A percentile compares a stretch with the other conserved stretches of the same genome.
Conservation (phyloP, 2,888 invertebrate genomes). For the Nebria salina region DNA sequence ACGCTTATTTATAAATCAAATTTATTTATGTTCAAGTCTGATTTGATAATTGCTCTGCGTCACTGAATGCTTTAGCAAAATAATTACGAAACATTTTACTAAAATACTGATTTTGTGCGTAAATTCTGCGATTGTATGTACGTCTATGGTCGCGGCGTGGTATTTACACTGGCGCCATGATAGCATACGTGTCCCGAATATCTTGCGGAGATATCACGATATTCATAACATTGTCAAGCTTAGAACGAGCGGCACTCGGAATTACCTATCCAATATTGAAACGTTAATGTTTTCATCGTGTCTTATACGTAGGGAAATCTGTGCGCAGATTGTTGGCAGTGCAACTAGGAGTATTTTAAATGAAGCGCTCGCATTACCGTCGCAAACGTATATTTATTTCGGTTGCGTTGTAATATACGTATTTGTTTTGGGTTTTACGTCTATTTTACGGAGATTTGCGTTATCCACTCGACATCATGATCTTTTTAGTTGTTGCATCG, state of each 20-base stretch:
- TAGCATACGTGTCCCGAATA: constrained; percentile 22
- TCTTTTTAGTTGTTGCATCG: not conserved
- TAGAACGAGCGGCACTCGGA: not conserved
- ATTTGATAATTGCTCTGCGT: too few species aligned
- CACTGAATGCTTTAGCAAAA: too few species aligned
- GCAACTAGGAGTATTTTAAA: constrained; percentile 31
- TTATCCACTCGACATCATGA: not conserved
- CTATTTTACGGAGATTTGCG: constrained; percentile 22
- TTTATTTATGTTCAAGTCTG: too few species aligned
- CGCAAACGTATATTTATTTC: constrained; percentile 32
- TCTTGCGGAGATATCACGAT: not conserved
- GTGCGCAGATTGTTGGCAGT: constrained; percentile 31
- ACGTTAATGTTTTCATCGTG: constrained; percentile 36
- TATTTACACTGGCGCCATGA: constrained; percentile 21
- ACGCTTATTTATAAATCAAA: too few species aligned
- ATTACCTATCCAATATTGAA: constrained; percentile 31
- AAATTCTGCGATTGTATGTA: not conserved
- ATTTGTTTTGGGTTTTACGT: constrained; percentile 39
- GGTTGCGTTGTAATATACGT: constrained; percentile 34
- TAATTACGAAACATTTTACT: too few species aligned
- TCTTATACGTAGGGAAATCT: constrained; percentile 11
- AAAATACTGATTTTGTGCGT: too few species aligned
- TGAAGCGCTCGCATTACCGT: constrained; percentile 33
- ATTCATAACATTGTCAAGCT: constrained; percentile 28
- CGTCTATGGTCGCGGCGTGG: constrained; percentile 6